Evolutionary conservation across 2,797 vertebrate genomes (phyloP).

Genomic region (Hafferia zeledoni): DNA sequence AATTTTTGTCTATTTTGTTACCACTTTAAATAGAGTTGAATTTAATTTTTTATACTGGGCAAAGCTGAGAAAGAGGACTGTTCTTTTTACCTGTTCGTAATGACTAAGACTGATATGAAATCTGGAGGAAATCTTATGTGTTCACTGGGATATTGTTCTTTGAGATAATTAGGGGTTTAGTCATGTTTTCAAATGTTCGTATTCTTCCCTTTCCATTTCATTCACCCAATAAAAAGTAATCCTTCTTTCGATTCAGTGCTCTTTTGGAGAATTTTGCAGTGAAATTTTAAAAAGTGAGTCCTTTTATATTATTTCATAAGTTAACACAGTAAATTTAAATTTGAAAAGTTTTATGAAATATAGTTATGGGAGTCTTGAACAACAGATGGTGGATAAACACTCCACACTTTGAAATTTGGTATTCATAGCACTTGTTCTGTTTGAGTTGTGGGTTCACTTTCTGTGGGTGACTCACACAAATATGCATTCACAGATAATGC

Average conservation of each 20-base stretch:
- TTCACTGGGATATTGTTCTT: background rate
- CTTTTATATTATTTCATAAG: background rate
- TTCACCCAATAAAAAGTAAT: background rate
- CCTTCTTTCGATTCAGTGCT: background rate
- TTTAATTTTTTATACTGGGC: background rate
- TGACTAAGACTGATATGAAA: background rate
- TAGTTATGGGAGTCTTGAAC: background rate
- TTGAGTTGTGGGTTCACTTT: slow-evolving; percentile 18
- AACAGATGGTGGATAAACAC: slow-evolving; percentile 53
- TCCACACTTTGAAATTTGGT: slow-evolving; percentile 1
- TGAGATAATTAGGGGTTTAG: background rate
- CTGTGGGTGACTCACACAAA: slow-evolving; percentile 34
- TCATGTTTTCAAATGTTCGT: background rate
- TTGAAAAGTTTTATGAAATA: slow-evolving; percentile 18
- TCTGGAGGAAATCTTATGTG: background rate
- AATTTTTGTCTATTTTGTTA: slow-evolving; percentile 25
- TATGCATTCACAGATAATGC: background rate
- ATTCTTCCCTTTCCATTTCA: background rate
- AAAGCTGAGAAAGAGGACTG: background rate
- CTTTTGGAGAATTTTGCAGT: background rate
- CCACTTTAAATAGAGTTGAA: background rate
- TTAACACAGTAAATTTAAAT: background rate
- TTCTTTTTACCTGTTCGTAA: background rate
- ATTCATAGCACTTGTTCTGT: slow-evolving; percentile 37
- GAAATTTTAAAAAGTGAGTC: background rate